Evolutionary conservation across 2,113 vertebrate genomes (phyloP).

Genomic region (Pseudois nayaur): DNA sequence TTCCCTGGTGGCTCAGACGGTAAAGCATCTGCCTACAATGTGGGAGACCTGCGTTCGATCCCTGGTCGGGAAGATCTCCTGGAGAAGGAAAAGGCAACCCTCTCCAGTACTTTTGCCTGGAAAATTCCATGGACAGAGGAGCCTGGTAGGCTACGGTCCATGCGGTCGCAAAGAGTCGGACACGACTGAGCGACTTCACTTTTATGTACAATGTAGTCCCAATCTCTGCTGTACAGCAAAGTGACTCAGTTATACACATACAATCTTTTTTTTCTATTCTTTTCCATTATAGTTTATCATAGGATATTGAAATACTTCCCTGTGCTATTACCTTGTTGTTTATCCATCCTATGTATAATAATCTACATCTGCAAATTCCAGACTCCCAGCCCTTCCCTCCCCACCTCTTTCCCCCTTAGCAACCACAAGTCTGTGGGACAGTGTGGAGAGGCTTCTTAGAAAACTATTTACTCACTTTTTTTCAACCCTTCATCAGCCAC

Average conservation of each 20-base stretch:
- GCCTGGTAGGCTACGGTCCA: background rate
- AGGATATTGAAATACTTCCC: background rate
- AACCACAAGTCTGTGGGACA: background rate
- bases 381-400: background rate
- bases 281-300: background rate
- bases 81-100: background rate
- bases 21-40: background rate
- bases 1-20: accelerated
- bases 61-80: background rate
- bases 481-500: background rate
- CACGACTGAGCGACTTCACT: accelerated
- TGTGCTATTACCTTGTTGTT: background rate
- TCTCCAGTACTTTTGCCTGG: background rate
- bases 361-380: background rate
- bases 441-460: background rate
- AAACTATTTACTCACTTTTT: background rate
- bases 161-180: accelerated
- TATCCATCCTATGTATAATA: background rate
- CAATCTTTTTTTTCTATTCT: background rate
- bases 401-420: background rate
- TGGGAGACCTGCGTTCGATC: accelerated
- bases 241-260: background rate
- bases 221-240: background rate
- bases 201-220: background rate
- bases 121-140: background rate